Percentiles rank a stretch among this genome's conserved stretches.
phyloP scores from a whole-genome alignment of 2,113 vertebrate genomes.

The Thomomys bottae region DNA sequence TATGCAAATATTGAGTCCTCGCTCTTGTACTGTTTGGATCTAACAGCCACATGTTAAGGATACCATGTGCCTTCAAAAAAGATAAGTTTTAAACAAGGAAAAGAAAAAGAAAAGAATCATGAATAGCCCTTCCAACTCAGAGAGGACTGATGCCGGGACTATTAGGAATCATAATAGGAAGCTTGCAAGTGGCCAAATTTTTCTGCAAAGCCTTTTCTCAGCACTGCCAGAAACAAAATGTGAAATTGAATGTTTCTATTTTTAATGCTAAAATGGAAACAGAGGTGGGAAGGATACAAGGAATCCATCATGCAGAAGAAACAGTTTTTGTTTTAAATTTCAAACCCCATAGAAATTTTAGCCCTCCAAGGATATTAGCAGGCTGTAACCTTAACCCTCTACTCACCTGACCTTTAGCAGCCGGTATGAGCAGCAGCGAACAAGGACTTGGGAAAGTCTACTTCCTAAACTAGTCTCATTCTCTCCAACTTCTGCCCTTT shows the following conservation, averaged over 20 bases:
- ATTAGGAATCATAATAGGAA: conserved; percentile 55
- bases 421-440: conserved; percentile 73
- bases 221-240: conserved; percentile 76
- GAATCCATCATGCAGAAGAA: conserved; percentile 82
- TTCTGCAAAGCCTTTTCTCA: conserved; percentile 55
- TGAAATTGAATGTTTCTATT: conserved; percentile 79
- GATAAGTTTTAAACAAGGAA: too few species aligned
- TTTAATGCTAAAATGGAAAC: conserved; percentile 84
- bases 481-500: conserved; percentile 74
- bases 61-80: too few species aligned
- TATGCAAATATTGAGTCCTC: too few species aligned
- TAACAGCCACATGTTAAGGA: too few species aligned
- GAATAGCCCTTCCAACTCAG: background rate
- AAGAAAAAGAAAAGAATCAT: background rate
- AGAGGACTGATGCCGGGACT: background rate
- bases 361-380: conserved; percentile 71
- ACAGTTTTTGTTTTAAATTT: conserved; percentile 79
- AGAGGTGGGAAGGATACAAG: conserved; percentile 79
- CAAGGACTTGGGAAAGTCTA: conserved; percentile 66
- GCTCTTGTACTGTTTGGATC: too few species aligned
- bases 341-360: conserved; percentile 81
- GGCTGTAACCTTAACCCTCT: conserved; percentile 80
- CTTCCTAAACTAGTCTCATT: conserved; percentile 79
- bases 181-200: conserved; percentile 15
- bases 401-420: conserved; percentile 82